Evolutionary conservation across 2,888 invertebrate genomes (phyloP), one percentile per base, ranked within the genome.

Genomic region (Prosapia bicincta): DNA sequence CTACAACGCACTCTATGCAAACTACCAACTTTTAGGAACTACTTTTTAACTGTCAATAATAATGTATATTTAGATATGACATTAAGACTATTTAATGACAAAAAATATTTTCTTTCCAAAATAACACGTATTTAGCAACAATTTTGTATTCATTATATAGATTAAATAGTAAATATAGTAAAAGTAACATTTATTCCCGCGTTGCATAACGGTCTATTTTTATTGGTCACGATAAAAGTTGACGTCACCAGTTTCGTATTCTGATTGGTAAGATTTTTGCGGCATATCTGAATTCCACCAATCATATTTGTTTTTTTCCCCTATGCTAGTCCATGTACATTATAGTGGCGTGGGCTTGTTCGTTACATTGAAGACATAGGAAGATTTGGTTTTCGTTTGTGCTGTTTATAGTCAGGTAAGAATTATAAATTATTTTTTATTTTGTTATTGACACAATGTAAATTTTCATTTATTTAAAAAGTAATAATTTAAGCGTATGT

Each of bases 271-370:
- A 82, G 84, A 83, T 86, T 86, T 87, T 86, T 86, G 88, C 88
- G 89, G 87, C 85, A 87, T 86, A 85, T 88, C 88, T 85, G 85
- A 88, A 89, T 84, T 84, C 83, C 83, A 82, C 89, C 89, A 89
- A 89, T 89, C 81, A 84, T 80, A 82, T 82, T 78, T 79, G 78
- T 76, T 76, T 76, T 76, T 83, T 84, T 84, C 83, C 82, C 82
- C 82, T 84, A 82, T 86, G 85, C 87, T 87, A 85, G 86, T 74
- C 86, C 86, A 87, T 87, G 87, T 86, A 87, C 67, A 26, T 54
- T 43, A 67, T 67, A 88, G 88, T 89, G 87, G 88, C 88, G 89
- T 89, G 88, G 88, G 88, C 88, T 88, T 69, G 38, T 66, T 66
- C 65, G 69, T 68, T 70, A 74, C 74, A 70, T 70, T 69, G 74